Evolutionary conservation across 2,797 vertebrate species (phyloP), one percentile per base, ranked within the genome.

Genomic region (Brachyalestes nurse): DNA sequence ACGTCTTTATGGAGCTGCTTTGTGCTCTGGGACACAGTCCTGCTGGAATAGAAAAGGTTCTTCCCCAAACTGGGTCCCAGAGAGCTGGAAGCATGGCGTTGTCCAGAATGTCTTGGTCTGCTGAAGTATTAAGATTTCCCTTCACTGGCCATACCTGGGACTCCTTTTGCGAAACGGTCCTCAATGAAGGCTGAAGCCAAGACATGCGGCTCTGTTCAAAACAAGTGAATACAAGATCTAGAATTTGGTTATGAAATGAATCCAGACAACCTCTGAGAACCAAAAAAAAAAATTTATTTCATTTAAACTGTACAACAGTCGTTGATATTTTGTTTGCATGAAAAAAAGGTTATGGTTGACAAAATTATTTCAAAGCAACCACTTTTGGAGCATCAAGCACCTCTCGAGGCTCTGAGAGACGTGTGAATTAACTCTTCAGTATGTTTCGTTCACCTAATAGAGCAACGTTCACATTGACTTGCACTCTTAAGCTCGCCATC

Each of bases 271-370:
- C 28, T 78, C 62, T 80, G 86, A 83, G 82, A 87, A 85, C 83
- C 78, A 87, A 83, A 83, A 81, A 47, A 66, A 38, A 65, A 6
- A 80, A 85, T 87, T 87, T 85, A 87, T 87, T 87, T 87, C 75
- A 85, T 83, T 84, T 79, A 76, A 87, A 85, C 83, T 87, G 86
- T 87, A 87, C 86, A 87, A 85, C 81, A 85, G 86, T 85, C 16
- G 79, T 51, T 16, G 49, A 85, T 83, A 85, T 79, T 75, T 85
- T 80, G 83, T 83, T 82, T 77, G 83, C 77, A 85, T 83, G 83
- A 82, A 83, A 86, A 83, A 87, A 83, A 70, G 21, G 58, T 81
- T 80, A 81, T 38, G 73, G 79, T 60, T 80, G 70, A 62, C 60
- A n/a, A 51, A 72, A 60, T 45, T 65, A 21, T 57, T 19, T 42